Evolutionary conservation across 1,140 invertebrate genomes (phyloP).

Genomic region (Bombus fervidus): DNA sequence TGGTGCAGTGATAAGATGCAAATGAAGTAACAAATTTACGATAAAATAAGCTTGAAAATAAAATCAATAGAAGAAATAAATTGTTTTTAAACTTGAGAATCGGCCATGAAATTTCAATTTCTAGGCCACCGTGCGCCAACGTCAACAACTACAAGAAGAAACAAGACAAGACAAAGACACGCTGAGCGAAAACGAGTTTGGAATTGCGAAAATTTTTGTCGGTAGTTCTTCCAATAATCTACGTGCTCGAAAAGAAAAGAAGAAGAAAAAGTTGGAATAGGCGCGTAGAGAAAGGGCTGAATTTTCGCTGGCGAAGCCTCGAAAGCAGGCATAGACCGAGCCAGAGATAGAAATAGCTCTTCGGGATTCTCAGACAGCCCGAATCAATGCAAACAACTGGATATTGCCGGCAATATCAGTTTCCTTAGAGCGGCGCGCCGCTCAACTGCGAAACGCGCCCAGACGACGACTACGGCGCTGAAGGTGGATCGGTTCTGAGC

Average conservation of each 20-base stretch:
- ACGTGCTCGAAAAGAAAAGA: background rate
- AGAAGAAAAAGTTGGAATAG: background rate
- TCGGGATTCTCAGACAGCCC: conserved; percentile 76
- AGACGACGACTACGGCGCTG: conserved; percentile 55
- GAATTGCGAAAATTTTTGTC: background rate
- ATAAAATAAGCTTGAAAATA: too few species aligned
- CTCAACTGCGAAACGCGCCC: conserved; percentile 75
- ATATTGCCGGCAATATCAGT: conserved; percentile 80
- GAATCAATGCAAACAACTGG: conserved; percentile 79
- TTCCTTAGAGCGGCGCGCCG: conserved; percentile 75
- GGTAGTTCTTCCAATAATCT: background rate
- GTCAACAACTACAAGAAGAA: too few species aligned
- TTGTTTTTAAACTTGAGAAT: too few species aligned
- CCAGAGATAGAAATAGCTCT: conserved; percentile 71
- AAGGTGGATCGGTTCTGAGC: too few species aligned
- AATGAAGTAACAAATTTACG: too few species aligned
- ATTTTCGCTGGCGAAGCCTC: conserved; percentile 49
- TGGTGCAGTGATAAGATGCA: too few species aligned
- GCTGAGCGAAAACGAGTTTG: background rate
- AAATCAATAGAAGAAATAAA: too few species aligned
- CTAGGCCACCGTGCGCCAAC: too few species aligned
- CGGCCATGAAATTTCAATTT: too few species aligned
- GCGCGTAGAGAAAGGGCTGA: conserved; percentile 19
- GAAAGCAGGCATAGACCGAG: conserved; percentile 8
- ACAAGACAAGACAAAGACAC: background rate